Percentiles rank a stretch among this genome's conserved stretches.
Evolutionary conservation across 2,797 vertebrate genomes (phyloP).

Genomic region (Dipus sagitta): DNA sequence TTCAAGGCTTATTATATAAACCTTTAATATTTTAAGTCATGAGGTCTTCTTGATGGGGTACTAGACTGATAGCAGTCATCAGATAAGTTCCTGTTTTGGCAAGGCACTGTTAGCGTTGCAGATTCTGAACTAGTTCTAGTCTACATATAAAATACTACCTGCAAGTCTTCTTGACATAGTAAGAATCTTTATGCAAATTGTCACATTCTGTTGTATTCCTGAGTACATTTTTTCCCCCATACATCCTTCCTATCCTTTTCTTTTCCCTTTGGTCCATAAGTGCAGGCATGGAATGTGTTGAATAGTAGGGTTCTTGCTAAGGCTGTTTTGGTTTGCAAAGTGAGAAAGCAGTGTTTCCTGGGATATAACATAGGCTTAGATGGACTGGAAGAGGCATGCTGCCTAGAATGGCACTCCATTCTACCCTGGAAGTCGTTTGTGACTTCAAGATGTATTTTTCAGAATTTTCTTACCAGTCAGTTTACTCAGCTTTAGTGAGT

Average conservation of each 20-base stretch:
- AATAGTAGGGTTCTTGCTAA: constrained; percentile 44
- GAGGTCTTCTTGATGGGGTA: constrained; percentile 20
- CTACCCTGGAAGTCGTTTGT: constrained; percentile 28
- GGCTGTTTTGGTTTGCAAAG: constrained; percentile 57
- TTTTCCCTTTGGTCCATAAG: constrained; percentile 50
- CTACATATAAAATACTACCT: constrained; percentile 37
- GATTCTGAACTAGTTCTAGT: constrained; percentile 34
- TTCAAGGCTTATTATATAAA: not conserved
- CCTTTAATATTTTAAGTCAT: constrained; percentile 60
- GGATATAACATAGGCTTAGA: not conserved
- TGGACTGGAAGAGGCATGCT: not conserved
- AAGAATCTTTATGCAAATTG: constrained; percentile 25
- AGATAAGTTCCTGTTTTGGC: constrained; percentile 17
- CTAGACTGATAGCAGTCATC: not conserved
- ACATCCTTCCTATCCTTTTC: not conserved
- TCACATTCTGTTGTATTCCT: not conserved
- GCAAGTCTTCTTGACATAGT: constrained; percentile 22
- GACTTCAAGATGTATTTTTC: constrained; percentile 19
- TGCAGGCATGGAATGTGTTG: not conserved
- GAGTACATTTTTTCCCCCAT: constrained; percentile 7
- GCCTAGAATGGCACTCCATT: constrained; percentile 29
- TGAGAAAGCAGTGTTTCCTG: constrained; percentile 52
- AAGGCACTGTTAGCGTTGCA: constrained; percentile 39
- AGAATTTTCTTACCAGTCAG: constrained; percentile 48
- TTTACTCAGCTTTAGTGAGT: constrained; percentile 36